Evolutionary conservation across 35 echinoderm and acorn worm species (phyloP).

Genomic region (Diadema setosum): DNA sequence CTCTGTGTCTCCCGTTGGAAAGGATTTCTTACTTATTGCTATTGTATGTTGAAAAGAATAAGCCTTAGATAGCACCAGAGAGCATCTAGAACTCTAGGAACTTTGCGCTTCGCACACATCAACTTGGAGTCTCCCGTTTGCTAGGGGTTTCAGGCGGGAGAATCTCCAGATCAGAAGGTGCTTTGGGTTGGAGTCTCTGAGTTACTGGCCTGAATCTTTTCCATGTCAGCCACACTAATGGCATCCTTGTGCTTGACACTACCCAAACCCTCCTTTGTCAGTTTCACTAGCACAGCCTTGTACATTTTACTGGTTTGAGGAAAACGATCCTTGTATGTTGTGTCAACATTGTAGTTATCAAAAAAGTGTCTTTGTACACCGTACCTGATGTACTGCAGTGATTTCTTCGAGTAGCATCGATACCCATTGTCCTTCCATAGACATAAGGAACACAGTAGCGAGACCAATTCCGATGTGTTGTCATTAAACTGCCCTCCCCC

Average conservation of each 20-base stretch:
- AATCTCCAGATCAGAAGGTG: no score
- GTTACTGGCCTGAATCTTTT: slow-evolving; percentile 2
- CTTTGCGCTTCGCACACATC: no score
- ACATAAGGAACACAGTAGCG: background rate
- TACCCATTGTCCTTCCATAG: background rate
- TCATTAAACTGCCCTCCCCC: no score
- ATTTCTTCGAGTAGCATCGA: background rate
- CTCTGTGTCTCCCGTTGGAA: no score
- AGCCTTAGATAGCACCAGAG: no score
- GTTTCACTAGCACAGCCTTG: background rate
- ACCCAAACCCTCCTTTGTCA: background rate
- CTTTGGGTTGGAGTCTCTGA: no score
- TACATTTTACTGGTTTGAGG: background rate
- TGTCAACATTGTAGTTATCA: background rate
- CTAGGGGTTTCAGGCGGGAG: no score
- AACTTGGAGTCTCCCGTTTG: no score
- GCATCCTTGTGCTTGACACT: background rate
- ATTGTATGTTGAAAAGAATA: no score
- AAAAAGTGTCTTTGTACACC: background rate
- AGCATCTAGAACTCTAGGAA: no score
- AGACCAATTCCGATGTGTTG: background rate
- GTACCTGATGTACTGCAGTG: no score
- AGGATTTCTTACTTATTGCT: no score
- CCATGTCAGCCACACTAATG: slow-evolving; percentile 1
- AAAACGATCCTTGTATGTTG: background rate